Evolutionary conservation across 2,888 invertebrate genomes (phyloP), one percentile per base, ranked within the genome.

Genomic region (Papilio gigon): DNA sequence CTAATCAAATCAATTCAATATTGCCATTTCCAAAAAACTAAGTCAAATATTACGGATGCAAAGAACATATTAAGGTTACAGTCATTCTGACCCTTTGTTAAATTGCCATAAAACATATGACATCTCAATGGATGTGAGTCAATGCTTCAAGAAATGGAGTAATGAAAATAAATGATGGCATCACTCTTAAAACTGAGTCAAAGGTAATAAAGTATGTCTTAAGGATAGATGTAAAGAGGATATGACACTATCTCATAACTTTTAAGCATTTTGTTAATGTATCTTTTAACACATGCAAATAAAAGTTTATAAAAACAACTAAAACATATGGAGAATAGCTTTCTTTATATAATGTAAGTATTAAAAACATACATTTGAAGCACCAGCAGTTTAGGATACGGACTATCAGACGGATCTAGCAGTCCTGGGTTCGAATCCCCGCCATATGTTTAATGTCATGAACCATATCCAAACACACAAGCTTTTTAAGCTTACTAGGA

Each of bases 111-210:
- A 60, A 66, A 17, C 47, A 47, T 20, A 14, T 47, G 17, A 53
- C 37, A 67, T 12, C 50, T 53, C 53, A 40, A 67, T 30, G 42
- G 35, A 61, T 20, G 11, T 40, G 47, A 47, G 47, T 47, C 47
- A 47, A 47, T 47, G 22, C 47, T 47, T 42, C 17, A 58, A 44
- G 35, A 37, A 22, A 40, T 33, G 33, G 35, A 61, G 40, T 33
- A 61, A 67, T 67, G 67, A 67, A 67, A 53, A 67, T 53, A 61
- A 53, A 63, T 37, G 63, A 68, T 47, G 44, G 56, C 58, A 68
- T 68, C 63, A 68, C 37, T 11, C 4, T 35, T 27, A 20, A 27
- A 44, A 47, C 68, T 63, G 68, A 68, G 68, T 68, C 68, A 68
- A 68, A 33, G 50, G 58, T 42, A 68, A 68, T 68, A 68, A 68